These are phyloP conservation scores for Caenorhabditis angaria DNA, from an alignment of 2,888 invertebrate species.

Conservation along the genomic window DNA sequence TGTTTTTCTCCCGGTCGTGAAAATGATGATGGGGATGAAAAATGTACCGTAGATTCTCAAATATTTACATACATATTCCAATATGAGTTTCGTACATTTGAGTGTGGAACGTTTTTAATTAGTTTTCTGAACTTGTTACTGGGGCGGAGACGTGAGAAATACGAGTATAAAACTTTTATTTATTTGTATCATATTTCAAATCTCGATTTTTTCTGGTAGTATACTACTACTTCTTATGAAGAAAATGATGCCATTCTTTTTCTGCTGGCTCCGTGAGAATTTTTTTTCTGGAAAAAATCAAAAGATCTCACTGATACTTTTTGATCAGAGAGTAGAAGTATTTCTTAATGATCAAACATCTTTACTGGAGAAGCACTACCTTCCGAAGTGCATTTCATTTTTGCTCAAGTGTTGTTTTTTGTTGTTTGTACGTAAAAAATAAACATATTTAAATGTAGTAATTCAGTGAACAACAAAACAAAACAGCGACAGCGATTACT, in stretches of 20 bases:
- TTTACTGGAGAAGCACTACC: no score
- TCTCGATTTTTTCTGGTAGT: background rate
- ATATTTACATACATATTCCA: no score
- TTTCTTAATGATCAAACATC: no score
- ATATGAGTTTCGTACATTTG: background rate
- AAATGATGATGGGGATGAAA: no score
- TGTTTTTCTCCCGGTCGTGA: no score
- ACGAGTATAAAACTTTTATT: background rate
- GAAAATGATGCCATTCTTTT: no score
- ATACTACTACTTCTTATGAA: background rate
- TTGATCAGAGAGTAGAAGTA: no score
- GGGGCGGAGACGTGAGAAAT: background rate
- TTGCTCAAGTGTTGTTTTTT: background rate
- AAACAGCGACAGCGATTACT: constrained; percentile 4
- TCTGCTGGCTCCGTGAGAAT: no score
- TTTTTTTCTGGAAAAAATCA: no score
- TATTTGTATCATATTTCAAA: background rate
- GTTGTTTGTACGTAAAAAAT: background rate
- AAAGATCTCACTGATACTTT: no score
- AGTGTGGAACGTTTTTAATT: background rate
- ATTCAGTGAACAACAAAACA: constrained; percentile 4
- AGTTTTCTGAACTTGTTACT: background rate
- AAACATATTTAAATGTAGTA: background rate
- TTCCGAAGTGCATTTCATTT: background rate
- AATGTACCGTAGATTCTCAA: no score